Base-by-base conservation (phyloP, 2,797 vertebrate genomes). In the Manis javanica region DNA sequence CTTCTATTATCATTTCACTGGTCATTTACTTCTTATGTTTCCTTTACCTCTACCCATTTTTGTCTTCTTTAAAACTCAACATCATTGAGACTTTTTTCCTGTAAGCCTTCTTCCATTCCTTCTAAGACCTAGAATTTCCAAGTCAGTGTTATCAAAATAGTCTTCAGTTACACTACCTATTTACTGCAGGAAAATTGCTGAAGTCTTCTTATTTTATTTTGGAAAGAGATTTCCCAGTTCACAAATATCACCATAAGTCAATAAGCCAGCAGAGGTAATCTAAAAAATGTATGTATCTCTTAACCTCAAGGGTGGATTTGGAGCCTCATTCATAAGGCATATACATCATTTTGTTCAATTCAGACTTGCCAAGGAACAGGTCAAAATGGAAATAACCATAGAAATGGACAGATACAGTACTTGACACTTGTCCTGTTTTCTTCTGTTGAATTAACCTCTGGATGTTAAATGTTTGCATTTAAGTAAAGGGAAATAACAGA, bases 361-460 rank as follows among this genome's bases (percentile, higher is more conserved):
- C 77, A 96, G 86, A 96, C 23, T 92, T 94, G 91, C 90, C 91
- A 68, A 16, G 85, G 72, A 91, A 51, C 61, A 95, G 29, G 63
- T 97, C 77, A 69, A 93, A 95, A 77, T 26, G 95, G 93, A 83
- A 81, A 85, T 74, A 94, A 78, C 96, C 87, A 96, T 34, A 12
- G 16, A 96, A 94, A 96, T 77, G 82, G 89, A 90, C 59, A 89
- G 55, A 18, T 53, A 90, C 68, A 97, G 74, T 9, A 0, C 16
- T 84, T 66, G 92, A 64, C 92, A 66, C 16, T 84, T 97, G 81
- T 49, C 95, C 49, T 78, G 59, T 92, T 97, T 97, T 51, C 78
- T 49, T 64, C 0, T 74, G 78, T 88, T 95, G 95, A 92, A 86
- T 98, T 97, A 96, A 95, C 97, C 95, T 97, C 95, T 87, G 57